Conservation (phyloP, 92 coral and sea anemone genomes). For the Umimayanthus kanabou region DNA sequence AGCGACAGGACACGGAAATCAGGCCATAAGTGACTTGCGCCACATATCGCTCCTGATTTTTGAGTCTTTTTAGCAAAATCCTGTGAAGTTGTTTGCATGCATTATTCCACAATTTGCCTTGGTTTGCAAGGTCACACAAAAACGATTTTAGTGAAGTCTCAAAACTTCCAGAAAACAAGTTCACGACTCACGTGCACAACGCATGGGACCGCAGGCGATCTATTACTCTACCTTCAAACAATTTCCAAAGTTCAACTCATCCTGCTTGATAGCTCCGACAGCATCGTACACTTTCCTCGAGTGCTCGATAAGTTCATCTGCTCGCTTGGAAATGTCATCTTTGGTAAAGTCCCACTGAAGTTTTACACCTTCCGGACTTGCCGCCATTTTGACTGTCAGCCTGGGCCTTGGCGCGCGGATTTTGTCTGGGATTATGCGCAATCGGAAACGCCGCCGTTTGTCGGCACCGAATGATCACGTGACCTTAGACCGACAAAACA, state of each 20-base stretch:
- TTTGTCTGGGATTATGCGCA: conserved; percentile 10
- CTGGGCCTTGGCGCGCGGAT: too few species aligned
- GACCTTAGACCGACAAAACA: conserved; percentile 28
- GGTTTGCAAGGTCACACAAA: background rate
- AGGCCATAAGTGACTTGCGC: background rate
- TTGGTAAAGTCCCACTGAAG: conserved; percentile 83
- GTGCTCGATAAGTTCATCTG: conserved; percentile 78
- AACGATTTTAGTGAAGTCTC: background rate
- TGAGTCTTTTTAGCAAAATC: background rate
- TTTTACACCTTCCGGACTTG: conserved; percentile 59
- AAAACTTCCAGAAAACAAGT: background rate
- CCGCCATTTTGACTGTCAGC: conserved; percentile 49
- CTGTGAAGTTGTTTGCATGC: background rate
- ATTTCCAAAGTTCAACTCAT: conserved; percentile 75
- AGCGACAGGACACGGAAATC: background rate
- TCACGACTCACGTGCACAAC: background rate
- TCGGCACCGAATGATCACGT: conserved; percentile 41
- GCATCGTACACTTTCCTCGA: conserved; percentile 83
- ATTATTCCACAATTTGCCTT: background rate
- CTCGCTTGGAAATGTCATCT: conserved; percentile 74
- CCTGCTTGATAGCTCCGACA: conserved; percentile 83
- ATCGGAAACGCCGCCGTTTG: background rate
- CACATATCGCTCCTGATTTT: background rate
- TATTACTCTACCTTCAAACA: conserved; percentile 72
- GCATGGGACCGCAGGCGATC: background rate